Evolutionary conservation across 1,140 invertebrate genomes (phyloP).

Genomic region (Lepidotrigona ventralis): DNA sequence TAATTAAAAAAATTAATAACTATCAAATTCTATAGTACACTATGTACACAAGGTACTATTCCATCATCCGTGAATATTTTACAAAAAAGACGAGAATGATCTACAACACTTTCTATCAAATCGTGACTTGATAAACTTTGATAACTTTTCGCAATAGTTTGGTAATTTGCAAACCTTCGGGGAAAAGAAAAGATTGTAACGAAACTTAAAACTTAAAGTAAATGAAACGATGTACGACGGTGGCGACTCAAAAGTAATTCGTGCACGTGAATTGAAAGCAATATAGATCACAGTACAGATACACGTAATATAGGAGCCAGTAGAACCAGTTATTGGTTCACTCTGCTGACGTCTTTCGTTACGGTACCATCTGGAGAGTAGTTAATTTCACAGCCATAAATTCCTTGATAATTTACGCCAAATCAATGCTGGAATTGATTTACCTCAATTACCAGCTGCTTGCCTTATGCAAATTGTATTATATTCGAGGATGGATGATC

Average conservation of each 20-base stretch:
- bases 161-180: background rate
- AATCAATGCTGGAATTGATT: conserved; percentile 28
- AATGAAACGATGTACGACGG: no score
- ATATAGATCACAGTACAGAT: conserved; percentile 20
- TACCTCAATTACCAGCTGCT: conserved; percentile 16
- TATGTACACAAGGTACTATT: background rate
- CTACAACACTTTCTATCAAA: no score
- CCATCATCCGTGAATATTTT: background rate
- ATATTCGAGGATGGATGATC: background rate
- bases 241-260: no score
- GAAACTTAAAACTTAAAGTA: no score
- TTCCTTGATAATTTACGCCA: conserved; percentile 9
- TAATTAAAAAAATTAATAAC: no score
- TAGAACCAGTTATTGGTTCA: conserved; percentile 22
- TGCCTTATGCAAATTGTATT: conserved; percentile 28
- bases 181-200: background rate
- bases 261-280: background rate
- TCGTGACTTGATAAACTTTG: no score
- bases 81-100: background rate
- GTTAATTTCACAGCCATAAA: conserved; percentile 7
- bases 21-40: background rate
- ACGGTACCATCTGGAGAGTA: conserved; percentile 23
- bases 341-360: conserved; percentile 28
- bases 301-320: background rate
- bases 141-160: background rate